Evolutionary conservation across 2,797 vertebrate genomes (phyloP).

Genomic region (Spondyliosoma cantharus): DNA sequence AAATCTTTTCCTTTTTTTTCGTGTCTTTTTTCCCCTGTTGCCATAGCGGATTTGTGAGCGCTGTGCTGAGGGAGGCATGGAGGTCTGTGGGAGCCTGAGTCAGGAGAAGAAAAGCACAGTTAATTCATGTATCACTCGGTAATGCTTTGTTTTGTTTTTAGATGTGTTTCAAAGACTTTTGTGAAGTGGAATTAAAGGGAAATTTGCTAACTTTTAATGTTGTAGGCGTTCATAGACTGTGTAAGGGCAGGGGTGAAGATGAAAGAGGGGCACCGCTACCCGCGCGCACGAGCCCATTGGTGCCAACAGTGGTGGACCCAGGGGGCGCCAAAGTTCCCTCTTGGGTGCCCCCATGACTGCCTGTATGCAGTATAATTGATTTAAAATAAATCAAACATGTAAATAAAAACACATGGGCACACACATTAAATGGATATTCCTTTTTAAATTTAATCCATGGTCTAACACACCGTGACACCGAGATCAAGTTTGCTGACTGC

Average conservation of each 20-base stretch:
- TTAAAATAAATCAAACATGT: too few relatives aligned
- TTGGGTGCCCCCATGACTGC: too few relatives aligned
- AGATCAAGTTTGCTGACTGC: too few relatives aligned
- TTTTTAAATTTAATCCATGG: too few relatives aligned
- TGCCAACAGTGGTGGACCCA: neutral
- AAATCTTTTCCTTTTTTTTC: conserved; percentile 79
- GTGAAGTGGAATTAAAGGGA: neutral
- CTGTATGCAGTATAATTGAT: too few relatives aligned
- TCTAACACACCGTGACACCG: too few relatives aligned
- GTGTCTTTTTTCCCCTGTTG: conserved; percentile 62
- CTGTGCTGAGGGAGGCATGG: conserved; percentile 35
- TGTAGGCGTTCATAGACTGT: neutral
- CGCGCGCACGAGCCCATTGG: neutral
- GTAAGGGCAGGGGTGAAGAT: neutral
- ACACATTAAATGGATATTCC: too few relatives aligned
- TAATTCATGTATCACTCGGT: neutral
- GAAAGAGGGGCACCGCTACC: neutral
- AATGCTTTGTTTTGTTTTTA: neutral
- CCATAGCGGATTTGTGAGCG: conserved; percentile 70
- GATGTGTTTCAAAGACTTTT: neutral
- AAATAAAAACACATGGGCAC: too few relatives aligned
- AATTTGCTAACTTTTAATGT: neutral
- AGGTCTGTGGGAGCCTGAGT: conserved; percentile 31
- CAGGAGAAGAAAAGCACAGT: neutral
- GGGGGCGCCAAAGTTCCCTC: neutral